These are phyloP conservation scores for Xiphophorus maculatus DNA, from an alignment of 2,113 vertebrate genomes.

Conservation along the genomic window DNA sequence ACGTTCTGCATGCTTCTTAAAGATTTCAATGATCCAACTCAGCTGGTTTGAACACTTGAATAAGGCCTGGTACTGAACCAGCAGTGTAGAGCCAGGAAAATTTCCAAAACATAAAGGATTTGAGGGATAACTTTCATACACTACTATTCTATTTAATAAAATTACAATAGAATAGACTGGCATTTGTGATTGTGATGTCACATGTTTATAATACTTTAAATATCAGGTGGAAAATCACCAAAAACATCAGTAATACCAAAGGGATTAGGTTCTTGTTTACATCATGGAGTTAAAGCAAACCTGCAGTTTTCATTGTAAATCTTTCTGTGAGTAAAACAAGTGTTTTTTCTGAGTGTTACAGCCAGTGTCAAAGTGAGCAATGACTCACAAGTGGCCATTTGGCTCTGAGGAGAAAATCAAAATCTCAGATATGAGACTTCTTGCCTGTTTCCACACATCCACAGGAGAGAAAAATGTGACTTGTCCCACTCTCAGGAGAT, in stretches of 20 bases:
- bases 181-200: neutral
- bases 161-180: neutral
- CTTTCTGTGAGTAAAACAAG: neutral
- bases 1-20: neutral
- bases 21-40: no score
- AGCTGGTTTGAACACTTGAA: no score
- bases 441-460: constrained; percentile 8
- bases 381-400: constrained; percentile 45
- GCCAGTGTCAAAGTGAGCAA: constrained; percentile 28
- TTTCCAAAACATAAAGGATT: neutral
- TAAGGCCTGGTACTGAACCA: neutral
- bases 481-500: constrained; percentile 18
- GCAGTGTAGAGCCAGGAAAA: no score
- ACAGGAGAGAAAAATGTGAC: neutral
- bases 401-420: constrained; percentile 43
- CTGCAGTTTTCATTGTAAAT: neutral
- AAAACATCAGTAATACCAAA: neutral
- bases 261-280: neutral
- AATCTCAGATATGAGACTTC: constrained; percentile 47
- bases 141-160: neutral
- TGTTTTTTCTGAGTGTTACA: neutral
- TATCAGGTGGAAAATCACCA: neutral
- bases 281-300: neutral
- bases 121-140: neutral
- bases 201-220: neutral